Percentiles rank a stretch among this genome's conserved stretches.
Conservation (phyloP, 2,113 vertebrate species). For the Oncorhynchus clarkii region DNA sequence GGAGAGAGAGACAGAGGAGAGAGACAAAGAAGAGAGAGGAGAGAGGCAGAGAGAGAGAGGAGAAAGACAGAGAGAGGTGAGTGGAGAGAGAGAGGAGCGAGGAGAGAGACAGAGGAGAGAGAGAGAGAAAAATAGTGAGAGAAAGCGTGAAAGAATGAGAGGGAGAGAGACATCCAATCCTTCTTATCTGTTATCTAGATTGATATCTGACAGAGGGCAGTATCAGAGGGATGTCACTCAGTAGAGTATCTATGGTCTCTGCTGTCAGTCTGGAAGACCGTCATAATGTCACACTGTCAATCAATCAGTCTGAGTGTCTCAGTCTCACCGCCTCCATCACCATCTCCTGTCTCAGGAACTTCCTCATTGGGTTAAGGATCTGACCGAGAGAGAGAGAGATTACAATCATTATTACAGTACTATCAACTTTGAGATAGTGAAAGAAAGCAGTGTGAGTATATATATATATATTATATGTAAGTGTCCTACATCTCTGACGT, state of each 20-base stretch:
- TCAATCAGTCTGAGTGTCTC: not conserved
- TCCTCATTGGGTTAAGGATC: slow-evolving; percentile 92
- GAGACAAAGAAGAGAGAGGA: no score
- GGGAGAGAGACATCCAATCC: not conserved
- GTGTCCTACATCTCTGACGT: slow-evolving; percentile 71
- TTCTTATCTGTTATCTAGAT: no score
- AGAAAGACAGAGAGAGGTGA: no score
- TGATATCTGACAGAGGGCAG: not conserved
- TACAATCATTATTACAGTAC: not conserved
- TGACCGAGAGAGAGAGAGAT: slow-evolving; percentile 54
- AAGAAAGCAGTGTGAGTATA: not conserved
- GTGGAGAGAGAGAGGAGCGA: no score
- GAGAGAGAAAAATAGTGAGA: slow-evolving; percentile 88
- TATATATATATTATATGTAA: not conserved
- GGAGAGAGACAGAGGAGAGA: no score
- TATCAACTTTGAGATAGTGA: not conserved
- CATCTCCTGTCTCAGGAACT: slow-evolving; percentile 97
- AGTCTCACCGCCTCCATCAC: slow-evolving; percentile 92
- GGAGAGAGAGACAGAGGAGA: no score
- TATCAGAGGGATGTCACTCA: no score
- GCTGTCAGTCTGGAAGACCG: no score
- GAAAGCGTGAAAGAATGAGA: not conserved
- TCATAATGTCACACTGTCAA: not conserved
- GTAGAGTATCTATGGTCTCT: no score
- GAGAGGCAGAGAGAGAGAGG: no score